Conservation (phyloP, 1,140 invertebrate genomes). For the Polypedilum pembai region DNA sequence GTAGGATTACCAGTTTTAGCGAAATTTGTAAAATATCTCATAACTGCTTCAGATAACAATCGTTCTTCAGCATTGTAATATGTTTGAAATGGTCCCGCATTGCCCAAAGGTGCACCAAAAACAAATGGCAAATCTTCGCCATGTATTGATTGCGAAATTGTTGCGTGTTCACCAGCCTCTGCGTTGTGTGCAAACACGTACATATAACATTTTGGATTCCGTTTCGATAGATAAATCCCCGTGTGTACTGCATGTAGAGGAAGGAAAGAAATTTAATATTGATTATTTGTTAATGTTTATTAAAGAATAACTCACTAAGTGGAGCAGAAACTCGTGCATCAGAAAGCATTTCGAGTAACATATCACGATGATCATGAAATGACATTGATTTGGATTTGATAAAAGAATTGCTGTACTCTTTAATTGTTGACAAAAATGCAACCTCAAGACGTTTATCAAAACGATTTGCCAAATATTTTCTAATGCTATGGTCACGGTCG, state of each 20-base stretch:
- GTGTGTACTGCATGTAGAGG: conserved; percentile 48
- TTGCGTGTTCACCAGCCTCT: conserved; percentile 55
- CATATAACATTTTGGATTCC: conserved; percentile 74
- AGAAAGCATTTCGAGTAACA: conserved; percentile 76
- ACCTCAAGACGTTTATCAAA: conserved; percentile 56
- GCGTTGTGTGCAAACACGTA: conserved; percentile 83
- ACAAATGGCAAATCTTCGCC: conserved; percentile 89
- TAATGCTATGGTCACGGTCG: conserved; percentile 68
- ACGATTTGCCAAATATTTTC: conserved; percentile 60
- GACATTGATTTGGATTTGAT: conserved; percentile 41
- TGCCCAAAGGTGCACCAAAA: conserved; percentile 79
- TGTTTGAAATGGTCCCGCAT: conserved; percentile 61
- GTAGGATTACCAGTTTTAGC: conserved; percentile 78
- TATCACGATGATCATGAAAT: conserved; percentile 63
- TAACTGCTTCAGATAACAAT: conserved; percentile 70
- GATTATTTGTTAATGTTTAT: neutral
- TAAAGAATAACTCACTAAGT: conserved; percentile 37
- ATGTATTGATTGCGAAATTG: conserved; percentile 55
- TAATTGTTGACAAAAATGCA: conserved; percentile 55
- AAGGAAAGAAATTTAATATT: neutral
- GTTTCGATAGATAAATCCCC: conserved; percentile 62
- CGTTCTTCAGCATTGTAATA: conserved; percentile 68
- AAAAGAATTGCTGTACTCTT: conserved; percentile 46
- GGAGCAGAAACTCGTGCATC: conserved; percentile 76
- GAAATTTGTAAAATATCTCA: conserved; percentile 84